These are phyloP conservation scores for Sternarchorhynchus goeldii DNA, from an alignment of 2,797 vertebrate genomes.

Conservation along the genomic window DNA sequence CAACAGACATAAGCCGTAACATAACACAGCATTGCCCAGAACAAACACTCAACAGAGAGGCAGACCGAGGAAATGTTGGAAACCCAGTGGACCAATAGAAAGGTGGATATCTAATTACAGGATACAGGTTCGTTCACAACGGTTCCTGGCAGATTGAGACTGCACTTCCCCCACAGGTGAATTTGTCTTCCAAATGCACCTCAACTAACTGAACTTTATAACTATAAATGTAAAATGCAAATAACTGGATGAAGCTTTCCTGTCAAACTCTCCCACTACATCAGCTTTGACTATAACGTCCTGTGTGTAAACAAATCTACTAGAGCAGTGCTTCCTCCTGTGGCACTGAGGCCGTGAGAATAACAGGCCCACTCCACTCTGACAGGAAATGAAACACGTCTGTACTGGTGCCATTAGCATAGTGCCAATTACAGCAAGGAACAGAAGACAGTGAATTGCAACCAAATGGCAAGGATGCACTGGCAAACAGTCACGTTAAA, in stretches of 20 bases:
- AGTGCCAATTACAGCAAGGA: slow-evolving; percentile 57
- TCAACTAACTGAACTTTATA: background rate
- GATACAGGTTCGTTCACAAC: no score
- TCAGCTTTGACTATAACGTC: background rate
- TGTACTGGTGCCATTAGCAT: slow-evolving; percentile 53
- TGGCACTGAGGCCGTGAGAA: slow-evolving; percentile 28
- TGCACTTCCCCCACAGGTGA: no score
- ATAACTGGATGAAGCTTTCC: background rate
- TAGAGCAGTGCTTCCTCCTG: slow-evolving; percentile 11
- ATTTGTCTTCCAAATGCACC: background rate
- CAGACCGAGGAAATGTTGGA: slow-evolving; percentile 27
- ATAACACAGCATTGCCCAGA: background rate
- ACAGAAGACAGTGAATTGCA: slow-evolving; percentile 40
- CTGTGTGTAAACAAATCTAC: background rate
- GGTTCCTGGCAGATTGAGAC: no score
- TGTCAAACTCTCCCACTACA: background rate
- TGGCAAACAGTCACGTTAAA: background rate
- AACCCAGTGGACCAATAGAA: slow-evolving; percentile 1
- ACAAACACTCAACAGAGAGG: slow-evolving; percentile 19
- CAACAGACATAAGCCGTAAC: slow-evolving; percentile 25
- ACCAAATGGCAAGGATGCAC: slow-evolving; percentile 29
- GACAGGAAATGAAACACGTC: slow-evolving; percentile 63
- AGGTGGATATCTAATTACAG: background rate
- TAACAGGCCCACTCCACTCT: slow-evolving; percentile 54
- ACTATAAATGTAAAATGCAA: slow-evolving; percentile 1